Conservation (phyloP, 1,140 invertebrate genomes). For the Palaemon carinicauda region DNA sequence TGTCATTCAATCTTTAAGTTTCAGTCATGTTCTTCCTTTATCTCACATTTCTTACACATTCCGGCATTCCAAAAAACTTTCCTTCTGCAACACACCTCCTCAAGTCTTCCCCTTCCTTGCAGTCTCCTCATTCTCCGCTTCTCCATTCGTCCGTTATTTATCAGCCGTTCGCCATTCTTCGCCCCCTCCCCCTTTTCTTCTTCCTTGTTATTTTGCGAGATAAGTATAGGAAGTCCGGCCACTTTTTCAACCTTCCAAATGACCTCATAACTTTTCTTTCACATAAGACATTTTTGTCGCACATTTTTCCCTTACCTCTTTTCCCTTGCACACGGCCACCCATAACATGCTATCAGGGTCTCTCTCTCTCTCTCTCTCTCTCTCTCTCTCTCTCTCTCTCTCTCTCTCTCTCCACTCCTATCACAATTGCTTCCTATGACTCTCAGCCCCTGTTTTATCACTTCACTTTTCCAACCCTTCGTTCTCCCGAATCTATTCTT, state of each 20-base stretch:
- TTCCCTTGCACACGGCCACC: neutral
- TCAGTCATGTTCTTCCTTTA: neutral
- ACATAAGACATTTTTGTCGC: neutral
- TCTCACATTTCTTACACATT: neutral
- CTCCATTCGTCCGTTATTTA: neutral
- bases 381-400: too few species aligned
- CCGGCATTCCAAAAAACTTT: neutral
- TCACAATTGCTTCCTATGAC: too few species aligned
- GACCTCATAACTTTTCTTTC: slow-evolving; percentile 3
- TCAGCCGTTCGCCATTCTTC: neutral
- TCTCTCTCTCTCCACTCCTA: too few species aligned
- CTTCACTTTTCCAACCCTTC: too few species aligned
- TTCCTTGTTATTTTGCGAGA: neutral
- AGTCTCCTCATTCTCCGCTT: neutral
- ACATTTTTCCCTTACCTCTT: neutral
- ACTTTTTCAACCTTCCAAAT: neutral
- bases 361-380: too few species aligned
- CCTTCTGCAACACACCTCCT: neutral
- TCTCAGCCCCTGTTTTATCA: too few species aligned
- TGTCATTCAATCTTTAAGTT: neutral
- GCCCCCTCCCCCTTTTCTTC: neutral
- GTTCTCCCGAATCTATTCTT: too few species aligned
- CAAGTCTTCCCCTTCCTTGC: neutral
- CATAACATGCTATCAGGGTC: too few species aligned
- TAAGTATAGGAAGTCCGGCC: neutral